Evolutionary conservation across 2,113 vertebrate species (phyloP).

Genomic region (Nicator chloris): DNA sequence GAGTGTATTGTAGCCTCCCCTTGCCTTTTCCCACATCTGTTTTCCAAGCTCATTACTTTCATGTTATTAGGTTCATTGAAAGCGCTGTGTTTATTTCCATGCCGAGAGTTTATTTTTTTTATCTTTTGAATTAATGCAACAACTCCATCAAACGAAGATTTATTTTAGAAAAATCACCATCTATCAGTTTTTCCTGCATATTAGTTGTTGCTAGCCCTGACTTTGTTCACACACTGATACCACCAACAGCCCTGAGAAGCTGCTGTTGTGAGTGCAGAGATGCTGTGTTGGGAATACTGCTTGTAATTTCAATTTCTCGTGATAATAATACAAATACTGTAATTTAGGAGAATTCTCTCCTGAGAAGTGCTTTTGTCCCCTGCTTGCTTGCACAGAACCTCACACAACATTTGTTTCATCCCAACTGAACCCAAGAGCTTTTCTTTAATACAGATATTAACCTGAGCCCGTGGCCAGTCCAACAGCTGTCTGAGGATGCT

Average conservation of each 20-base stretch:
- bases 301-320: neutral
- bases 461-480: neutral
- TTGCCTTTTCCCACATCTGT: constrained; percentile 75
- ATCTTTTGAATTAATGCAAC: constrained; percentile 28
- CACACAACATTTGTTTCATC: neutral
- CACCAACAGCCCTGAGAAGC: neutral
- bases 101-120: constrained; percentile 24
- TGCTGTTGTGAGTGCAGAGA: neutral
- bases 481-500: neutral
- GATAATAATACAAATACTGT: neutral
- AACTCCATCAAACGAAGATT: neutral
- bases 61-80: constrained; percentile 70
- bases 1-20: constrained; percentile 48
- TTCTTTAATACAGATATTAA: neutral
- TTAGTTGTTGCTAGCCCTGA: neutral
- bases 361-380: neutral
- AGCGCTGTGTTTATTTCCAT: constrained; percentile 53
- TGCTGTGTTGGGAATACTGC: neutral
- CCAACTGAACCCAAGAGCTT: neutral
- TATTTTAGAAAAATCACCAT: neutral
- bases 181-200: neutral
- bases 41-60: constrained; percentile 78
- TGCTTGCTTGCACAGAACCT: neutral
- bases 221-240: neutral
- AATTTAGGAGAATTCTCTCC: neutral